Evolutionary conservation across 2,888 invertebrate species (phyloP).

Genomic region (Drosophila bunnanda): DNA sequence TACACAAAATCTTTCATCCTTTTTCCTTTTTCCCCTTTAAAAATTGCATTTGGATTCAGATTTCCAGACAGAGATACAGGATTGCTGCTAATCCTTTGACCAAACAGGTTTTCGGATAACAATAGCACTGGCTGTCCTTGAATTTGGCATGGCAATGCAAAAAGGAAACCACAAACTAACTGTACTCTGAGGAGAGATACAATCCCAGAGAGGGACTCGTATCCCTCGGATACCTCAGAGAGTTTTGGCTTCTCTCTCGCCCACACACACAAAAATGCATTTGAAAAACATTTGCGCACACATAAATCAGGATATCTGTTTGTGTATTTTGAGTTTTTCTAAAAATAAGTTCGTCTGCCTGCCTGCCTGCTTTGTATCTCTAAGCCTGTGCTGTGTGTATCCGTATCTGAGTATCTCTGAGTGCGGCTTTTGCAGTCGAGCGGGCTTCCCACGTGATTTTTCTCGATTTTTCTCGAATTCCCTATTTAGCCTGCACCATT

Average conservation of each 20-base stretch:
- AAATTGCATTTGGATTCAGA: constrained; percentile 20
- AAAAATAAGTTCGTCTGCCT: constrained; percentile 66
- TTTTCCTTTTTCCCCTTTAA: neutral
- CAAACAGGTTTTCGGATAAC: constrained; percentile 62
- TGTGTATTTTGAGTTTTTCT: constrained; percentile 50
- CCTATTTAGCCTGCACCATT: constrained; percentile 50
- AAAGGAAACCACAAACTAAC: constrained; percentile 68
- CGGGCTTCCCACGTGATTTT: constrained; percentile 76
- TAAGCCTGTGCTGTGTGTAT: constrained; percentile 23
- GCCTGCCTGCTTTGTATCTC: constrained; percentile 31
- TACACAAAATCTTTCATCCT: constrained; percentile 2
- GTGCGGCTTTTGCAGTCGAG: constrained; percentile 60
- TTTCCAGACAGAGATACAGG: constrained; percentile 13
- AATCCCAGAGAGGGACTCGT: constrained; percentile 3
- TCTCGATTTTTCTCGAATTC: constrained; percentile 48
- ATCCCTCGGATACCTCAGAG: constrained; percentile 27
- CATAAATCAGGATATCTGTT: constrained; percentile 62
- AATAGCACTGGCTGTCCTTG: constrained; percentile 50
- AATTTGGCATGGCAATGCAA: constrained; percentile 43
- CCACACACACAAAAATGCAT: constrained; percentile 57
- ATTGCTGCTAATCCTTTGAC: constrained; percentile 63
- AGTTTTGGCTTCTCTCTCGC: constrained; percentile 11
- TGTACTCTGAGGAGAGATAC: constrained; percentile 50
- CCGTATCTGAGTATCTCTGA: constrained; percentile 33
- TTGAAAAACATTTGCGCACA: constrained; percentile 59